These are phyloP conservation scores for Lottia scabra DNA, from an alignment of 2,888 invertebrate species.

Conservation along the genomic window DNA sequence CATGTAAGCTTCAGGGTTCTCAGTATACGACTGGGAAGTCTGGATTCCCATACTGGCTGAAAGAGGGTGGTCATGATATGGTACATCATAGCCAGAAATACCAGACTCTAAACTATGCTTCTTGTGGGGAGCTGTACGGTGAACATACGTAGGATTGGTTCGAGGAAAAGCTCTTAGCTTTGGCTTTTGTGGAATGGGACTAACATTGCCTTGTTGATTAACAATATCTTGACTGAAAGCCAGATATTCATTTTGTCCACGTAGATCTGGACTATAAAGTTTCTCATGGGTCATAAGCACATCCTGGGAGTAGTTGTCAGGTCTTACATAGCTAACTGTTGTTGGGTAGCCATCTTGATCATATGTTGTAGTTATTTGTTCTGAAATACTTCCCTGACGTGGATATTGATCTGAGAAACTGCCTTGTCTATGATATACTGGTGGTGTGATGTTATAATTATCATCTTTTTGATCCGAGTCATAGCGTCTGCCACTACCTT, in stretches of 20 bases:
- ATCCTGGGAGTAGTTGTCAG: conserved; percentile 32
- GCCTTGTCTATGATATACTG: conserved; percentile 15
- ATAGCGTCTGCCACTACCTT: conserved; percentile 29
- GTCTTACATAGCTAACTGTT: conserved; percentile 32
- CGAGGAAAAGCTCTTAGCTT: conserved; percentile 66
- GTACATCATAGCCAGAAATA: conserved; percentile 23
- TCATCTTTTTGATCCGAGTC: conserved; percentile 12
- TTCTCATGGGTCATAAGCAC: conserved; percentile 32
- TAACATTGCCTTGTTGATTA: conserved; percentile 52
- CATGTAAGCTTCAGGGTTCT: conserved; percentile 32
- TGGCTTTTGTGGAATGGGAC: conserved; percentile 53
- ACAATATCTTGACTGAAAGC: conserved; percentile 62
- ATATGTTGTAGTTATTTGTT: conserved; percentile 20
- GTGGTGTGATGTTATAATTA: conserved; percentile 9
- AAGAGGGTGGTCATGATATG: conserved; percentile 38
- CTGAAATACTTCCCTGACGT: conserved; percentile 41
- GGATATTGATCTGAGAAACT: too few species aligned
- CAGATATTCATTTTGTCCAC: conserved; percentile 46
- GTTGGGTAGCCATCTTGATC: conserved; percentile 32
- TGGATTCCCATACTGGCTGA: conserved; percentile 44
- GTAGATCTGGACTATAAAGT: conserved; percentile 39
- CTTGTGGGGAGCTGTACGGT: conserved; percentile 31
- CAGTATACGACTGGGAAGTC: conserved; percentile 44
- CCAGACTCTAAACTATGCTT: conserved; percentile 30
- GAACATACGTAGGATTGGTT: conserved; percentile 64